These are phyloP conservation scores for Xylota segnis DNA, from an alignment of 2,888 invertebrate genomes.

Conservation along the genomic window DNA sequence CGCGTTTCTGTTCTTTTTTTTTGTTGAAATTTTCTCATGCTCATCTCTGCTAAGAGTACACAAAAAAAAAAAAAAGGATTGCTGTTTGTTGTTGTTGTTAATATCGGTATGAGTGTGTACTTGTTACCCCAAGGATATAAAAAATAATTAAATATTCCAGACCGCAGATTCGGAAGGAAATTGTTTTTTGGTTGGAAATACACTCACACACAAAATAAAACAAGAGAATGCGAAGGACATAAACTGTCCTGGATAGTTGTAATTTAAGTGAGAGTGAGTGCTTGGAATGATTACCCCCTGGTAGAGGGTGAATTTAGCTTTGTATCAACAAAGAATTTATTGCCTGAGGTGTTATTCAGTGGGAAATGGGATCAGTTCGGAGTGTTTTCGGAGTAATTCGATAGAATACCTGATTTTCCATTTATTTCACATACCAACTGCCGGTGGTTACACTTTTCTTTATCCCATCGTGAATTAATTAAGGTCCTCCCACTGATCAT, in stretches of 20 bases:
- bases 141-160: slow-evolving; percentile 44
- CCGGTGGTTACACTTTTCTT: not conserved
- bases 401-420: slow-evolving; percentile 5
- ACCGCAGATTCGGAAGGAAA: not conserved
- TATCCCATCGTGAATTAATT: slow-evolving; percentile 11
- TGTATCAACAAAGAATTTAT: slow-evolving; percentile 51
- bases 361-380: slow-evolving; percentile 27
- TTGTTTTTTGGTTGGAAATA: slow-evolving; percentile 16
- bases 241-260: slow-evolving; percentile 55
- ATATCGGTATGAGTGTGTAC: slow-evolving; percentile 5
- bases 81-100: slow-evolving; percentile 18
- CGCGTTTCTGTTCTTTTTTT: slow-evolving; percentile 40
- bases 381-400: slow-evolving; percentile 29
- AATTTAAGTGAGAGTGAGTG: slow-evolving; percentile 48
- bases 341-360: slow-evolving; percentile 25
- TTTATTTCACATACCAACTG: not conserved
- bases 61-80: slow-evolving; percentile 42
- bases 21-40: slow-evolving; percentile 2
- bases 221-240: slow-evolving; percentile 35
- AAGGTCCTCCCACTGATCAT: slow-evolving; percentile 2
- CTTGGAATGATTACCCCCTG: slow-evolving; percentile 40
- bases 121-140: slow-evolving; percentile 26
- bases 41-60: slow-evolving; percentile 15
- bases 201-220: slow-evolving; percentile 4
- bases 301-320: slow-evolving; percentile 1